These are phyloP conservation scores for Acinonyx jubatus DNA, from an alignment of 2,113 vertebrate species.

Conservation along the genomic window DNA sequence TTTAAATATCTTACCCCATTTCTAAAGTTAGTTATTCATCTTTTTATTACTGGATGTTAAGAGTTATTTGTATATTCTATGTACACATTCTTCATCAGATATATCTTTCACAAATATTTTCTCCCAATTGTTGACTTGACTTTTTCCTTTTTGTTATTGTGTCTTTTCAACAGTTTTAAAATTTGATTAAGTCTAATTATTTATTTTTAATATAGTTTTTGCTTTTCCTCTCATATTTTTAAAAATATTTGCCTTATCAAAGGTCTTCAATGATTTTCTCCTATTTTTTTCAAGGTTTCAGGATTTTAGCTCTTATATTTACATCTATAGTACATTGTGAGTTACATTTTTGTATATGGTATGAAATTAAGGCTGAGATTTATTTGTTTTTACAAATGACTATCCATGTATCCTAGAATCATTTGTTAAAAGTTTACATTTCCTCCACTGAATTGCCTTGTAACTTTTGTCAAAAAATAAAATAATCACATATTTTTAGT, in stretches of 20 bases:
- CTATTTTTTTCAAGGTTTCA: not conserved
- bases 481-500: not conserved
- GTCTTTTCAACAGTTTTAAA: not conserved
- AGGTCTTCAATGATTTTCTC: not conserved
- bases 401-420: not conserved
- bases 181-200: not conserved
- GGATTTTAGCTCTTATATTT: not conserved
- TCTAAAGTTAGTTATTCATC: not conserved
- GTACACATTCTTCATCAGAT: not conserved
- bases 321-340: not conserved
- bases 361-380: not conserved
- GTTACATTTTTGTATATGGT: not conserved
- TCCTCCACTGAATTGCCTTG: not conserved
- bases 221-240: not conserved
- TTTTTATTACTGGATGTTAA: not conserved
- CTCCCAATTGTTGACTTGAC: not conserved
- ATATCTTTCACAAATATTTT: not conserved
- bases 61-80: not conserved
- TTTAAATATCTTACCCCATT: not conserved
- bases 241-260: not conserved
- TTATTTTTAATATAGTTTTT: not conserved
- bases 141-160: not conserved
- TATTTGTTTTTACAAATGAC: not conserved
- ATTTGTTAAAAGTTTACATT: not conserved
- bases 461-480: slow-evolving; percentile 17